Evolutionary conservation across 2,797 vertebrate species (phyloP).

Genomic region (Rousettus madagascariensis): DNA sequence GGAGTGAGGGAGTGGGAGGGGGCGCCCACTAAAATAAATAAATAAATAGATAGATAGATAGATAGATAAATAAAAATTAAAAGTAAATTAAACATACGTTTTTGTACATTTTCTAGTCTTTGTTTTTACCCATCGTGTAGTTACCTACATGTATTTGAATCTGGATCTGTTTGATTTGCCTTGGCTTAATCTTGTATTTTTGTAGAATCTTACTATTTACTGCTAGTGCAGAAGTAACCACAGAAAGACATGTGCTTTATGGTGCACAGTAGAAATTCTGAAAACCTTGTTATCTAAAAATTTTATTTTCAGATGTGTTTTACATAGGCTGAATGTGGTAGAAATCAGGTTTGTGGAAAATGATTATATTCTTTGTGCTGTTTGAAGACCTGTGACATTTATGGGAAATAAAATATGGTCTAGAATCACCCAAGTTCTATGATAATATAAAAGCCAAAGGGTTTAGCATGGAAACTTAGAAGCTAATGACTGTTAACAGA

Average conservation of each 20-base stretch:
- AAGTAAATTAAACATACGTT: background rate
- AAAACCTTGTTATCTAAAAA: conserved; percentile 34
- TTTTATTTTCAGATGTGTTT: conserved; percentile 46
- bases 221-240: background rate
- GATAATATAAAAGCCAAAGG: conserved; percentile 29
- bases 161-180: conserved; percentile 1
- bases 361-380: conserved; percentile 3
- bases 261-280: background rate
- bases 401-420: conserved; percentile 23
- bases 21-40: too few species aligned
- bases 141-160: background rate
- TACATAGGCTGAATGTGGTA: background rate
- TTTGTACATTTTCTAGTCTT: conserved; percentile 8
- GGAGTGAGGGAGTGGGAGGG: too few species aligned
- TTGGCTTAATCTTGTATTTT: conserved; percentile 40
- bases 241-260: background rate
- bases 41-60: too few species aligned
- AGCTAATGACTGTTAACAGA: conserved; percentile 11
- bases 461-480: background rate
- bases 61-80: too few species aligned
- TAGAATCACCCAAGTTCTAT: background rate
- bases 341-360: background rate
- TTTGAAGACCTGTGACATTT: background rate
- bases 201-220: background rate
- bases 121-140: background rate